Percentiles rank a stretch among this genome's conserved stretches.
Evolutionary conservation across 2,888 invertebrate species (phyloP).

Genomic region (Calliscelio sp.): DNA sequence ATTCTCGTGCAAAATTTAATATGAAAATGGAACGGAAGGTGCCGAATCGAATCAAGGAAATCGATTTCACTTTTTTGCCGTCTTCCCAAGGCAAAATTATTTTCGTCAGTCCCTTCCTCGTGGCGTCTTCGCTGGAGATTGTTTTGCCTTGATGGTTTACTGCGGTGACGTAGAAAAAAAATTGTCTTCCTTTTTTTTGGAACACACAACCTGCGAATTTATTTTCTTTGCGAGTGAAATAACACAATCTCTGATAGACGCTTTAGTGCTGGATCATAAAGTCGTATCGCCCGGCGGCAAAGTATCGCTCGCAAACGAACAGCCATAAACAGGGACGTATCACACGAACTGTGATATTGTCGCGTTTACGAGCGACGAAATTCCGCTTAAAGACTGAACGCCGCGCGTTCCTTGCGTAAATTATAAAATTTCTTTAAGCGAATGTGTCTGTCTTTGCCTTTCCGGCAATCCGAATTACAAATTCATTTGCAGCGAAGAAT

Average conservation of each 20-base stretch:
- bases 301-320: constrained; percentile 64
- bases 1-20: constrained; percentile 51
- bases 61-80: constrained; percentile 37
- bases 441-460: too few species aligned
- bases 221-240: constrained; percentile 66
- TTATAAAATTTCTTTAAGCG: too few species aligned
- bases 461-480: too few species aligned
- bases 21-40: constrained; percentile 56
- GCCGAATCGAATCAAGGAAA: constrained; percentile 49
- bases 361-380: too few species aligned
- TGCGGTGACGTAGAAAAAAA: not conserved
- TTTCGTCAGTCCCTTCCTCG: too few species aligned
- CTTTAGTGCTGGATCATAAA: constrained; percentile 70
- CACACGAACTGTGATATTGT: constrained; percentile 69
- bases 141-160: not conserved
- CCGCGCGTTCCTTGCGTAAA: too few species aligned
- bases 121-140: too few species aligned
- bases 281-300: constrained; percentile 62
- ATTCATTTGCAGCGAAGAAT: too few species aligned
- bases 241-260: constrained; percentile 72
- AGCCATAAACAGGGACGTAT: constrained; percentile 68
- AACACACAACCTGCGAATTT: constrained; percentile 26
- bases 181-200: not conserved
- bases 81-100: too few species aligned
- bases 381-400: too few species aligned